Base-by-base conservation (phyloP, 2,113 vertebrate genomes). In the Hoplias malabaricus region DNA sequence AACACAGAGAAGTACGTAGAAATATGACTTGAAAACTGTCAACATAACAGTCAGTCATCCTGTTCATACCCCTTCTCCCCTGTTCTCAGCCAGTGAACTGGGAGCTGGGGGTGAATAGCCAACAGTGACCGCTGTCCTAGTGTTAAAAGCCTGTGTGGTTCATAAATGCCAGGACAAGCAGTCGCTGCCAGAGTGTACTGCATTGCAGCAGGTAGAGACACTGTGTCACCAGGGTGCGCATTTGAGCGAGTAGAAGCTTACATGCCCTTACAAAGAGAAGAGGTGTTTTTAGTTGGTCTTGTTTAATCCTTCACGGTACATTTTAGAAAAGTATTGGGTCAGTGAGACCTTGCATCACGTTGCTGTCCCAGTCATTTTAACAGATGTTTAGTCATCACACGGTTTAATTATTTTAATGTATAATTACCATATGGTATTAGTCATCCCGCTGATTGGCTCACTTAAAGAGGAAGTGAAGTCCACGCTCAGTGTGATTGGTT, bases 291-390 rank as follows among this genome's bases (percentile, higher is more conserved):
- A 63, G 14, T 48, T 33, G 33, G 48, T 73, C 42, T 48, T 42
- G 21, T 62, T 43, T 40, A 48, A 31, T 59, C 12, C 42, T 83
- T 78, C 65, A 48, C 54, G 19, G 72, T 63, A 56, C 3, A 10
- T 43, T 67, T 69, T 25, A 42, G 78, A 29, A 50, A 11, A 36
- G 75, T 33, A 43, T 33, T 10, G 53, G 70, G 69, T 38, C 70
- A 69, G 42, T 53, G 29, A 61, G 69, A 73, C 61, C 34, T 54
- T 59, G 54, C 70, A 74, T 67, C 71, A 84, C 70, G 80, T 57
- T 84, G 70, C 42, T 54, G 33, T n/a, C 13, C 75, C 69, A 80
- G 72, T 75, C 80, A 65, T 83, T 31, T 21, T 25, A 61, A 21
- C 34, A 63, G 57, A 23, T 40, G 50, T 29, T 71, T 54, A n/a